Evolutionary conservation across 2,797 vertebrate genomes (phyloP).

Genomic region (Myotis pilosus): DNA sequence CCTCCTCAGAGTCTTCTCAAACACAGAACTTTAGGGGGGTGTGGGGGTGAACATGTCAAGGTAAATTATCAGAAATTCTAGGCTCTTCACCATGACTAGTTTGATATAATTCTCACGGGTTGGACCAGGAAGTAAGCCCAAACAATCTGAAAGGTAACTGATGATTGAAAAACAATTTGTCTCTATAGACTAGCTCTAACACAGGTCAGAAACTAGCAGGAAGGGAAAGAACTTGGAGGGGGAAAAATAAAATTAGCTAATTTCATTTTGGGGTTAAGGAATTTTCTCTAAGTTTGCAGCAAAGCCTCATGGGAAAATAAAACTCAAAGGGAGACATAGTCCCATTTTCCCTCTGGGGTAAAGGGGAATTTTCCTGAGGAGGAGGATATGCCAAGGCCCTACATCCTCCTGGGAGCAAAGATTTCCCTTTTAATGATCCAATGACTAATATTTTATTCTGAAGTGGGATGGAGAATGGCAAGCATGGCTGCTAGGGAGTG

Average conservation of each 20-base stretch:
- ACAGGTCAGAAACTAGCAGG: neutral
- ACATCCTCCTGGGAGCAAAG: neutral
- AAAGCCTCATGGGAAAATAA: slow-evolving; percentile 33
- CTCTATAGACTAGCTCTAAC: neutral
- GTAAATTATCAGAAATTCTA: neutral
- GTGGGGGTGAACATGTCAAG: neutral
- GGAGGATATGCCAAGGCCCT: neutral
- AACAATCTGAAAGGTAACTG: neutral
- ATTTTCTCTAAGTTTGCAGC: slow-evolving; percentile 19
- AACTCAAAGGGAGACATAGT: neutral
- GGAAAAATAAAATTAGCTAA: neutral
- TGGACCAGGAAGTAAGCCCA: neutral
- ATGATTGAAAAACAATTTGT: neutral
- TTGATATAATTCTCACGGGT: neutral
- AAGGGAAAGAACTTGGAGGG: neutral
- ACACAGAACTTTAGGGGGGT: neutral
- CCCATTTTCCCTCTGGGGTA: neutral
- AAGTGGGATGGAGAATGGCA: neutral
- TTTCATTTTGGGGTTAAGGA: neutral
- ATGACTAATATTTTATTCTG: slow-evolving; percentile 3
- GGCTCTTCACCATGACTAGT: neutral
- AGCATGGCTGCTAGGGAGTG: neutral
- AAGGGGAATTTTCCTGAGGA: neutral
- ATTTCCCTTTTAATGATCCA: slow-evolving; percentile 7
- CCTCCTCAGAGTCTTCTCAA: neutral